A percentile compares a stretch with the other conserved stretches of the same genome.
phyloP scores from a whole-genome alignment of 1,140 invertebrate genomes.

The Drosophila simulans region DNA sequence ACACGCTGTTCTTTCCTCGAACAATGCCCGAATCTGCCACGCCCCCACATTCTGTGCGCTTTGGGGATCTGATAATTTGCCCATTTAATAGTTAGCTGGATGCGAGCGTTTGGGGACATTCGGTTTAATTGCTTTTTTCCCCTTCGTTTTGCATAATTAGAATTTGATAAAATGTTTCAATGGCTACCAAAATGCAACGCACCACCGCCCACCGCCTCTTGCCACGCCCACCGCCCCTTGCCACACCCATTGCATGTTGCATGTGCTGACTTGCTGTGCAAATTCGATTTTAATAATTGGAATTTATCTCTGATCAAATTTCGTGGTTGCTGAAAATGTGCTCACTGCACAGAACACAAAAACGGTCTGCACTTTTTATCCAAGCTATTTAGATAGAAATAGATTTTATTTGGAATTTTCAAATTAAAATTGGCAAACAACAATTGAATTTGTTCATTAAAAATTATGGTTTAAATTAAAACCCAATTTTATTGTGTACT shows the following conservation, averaged over 20 bases:
- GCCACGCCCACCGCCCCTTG: background rate
- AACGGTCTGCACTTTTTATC: no score
- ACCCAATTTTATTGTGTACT: no score
- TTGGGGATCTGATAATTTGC: constrained; percentile 62
- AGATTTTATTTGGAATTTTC: no score
- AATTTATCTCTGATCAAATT: constrained; percentile 72
- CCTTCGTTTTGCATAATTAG: constrained; percentile 68
- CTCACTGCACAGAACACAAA: constrained; percentile 12
- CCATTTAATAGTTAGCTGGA: constrained; percentile 48
- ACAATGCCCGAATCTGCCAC: constrained; percentile 16
- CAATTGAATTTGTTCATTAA: no score
- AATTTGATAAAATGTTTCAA: constrained; percentile 62
- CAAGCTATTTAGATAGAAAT: background rate
- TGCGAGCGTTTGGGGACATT: constrained; percentile 42
- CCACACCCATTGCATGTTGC: constrained; percentile 50
- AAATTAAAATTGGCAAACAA: no score
- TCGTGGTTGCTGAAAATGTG: constrained; percentile 55
- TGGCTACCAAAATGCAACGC: constrained; percentile 33
- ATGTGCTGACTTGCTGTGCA: constrained; percentile 45
- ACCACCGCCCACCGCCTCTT: background rate
- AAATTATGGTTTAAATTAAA: no score
- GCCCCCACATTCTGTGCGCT: background rate
- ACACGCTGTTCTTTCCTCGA: constrained; percentile 11
- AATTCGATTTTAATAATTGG: constrained; percentile 79
- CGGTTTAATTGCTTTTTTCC: constrained; percentile 74